These are phyloP conservation scores for Hyposoter didymator DNA, from an alignment of 2,888 invertebrate genomes.

Conservation along the genomic window DNA sequence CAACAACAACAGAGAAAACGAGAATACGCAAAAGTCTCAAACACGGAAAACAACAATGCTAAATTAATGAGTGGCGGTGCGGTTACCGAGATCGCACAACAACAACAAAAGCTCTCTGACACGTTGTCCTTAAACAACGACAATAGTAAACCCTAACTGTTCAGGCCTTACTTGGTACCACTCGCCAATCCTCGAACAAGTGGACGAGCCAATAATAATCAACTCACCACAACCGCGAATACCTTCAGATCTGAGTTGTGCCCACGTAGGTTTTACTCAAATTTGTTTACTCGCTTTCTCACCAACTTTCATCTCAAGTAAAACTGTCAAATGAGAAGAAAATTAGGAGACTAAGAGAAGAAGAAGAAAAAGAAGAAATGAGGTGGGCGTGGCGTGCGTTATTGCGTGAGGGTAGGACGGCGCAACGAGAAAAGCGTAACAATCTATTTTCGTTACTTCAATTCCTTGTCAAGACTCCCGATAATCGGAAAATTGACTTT, in stretches of 20 bases:
- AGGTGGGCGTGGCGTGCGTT: conserved; percentile 30
- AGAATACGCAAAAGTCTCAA: conserved; percentile 83
- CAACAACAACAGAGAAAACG: conserved; percentile 68
- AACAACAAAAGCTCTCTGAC: conserved; percentile 78
- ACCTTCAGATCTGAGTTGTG: conserved; percentile 71
- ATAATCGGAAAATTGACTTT: background rate
- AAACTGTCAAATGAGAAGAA: conserved; percentile 34
- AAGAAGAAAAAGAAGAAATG: conserved; percentile 10
- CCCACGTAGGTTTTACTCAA: conserved; percentile 81
- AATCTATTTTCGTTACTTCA: background rate
- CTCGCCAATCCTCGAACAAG: conserved; percentile 75
- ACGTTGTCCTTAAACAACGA: conserved; percentile 82
- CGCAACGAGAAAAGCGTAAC: conserved; percentile 8
- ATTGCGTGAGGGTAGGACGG: conserved; percentile 25
- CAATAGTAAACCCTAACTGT: conserved; percentile 84
- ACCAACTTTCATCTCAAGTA: conserved; percentile 83
- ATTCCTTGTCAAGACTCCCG: background rate
- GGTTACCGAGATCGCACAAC: conserved; percentile 79
- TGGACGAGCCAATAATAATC: conserved; percentile 61
- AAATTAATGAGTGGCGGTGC: conserved; percentile 83
- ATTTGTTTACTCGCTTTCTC: conserved; percentile 82
- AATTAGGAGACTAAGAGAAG: conserved; percentile 43
- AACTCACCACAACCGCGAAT: conserved; percentile 43
- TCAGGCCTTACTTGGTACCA: conserved; percentile 82
- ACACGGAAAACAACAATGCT: conserved; percentile 83